Evolutionary conservation across 64 coral and sea anemone species (phyloP).

Genomic region (Trachythela sp.): DNA sequence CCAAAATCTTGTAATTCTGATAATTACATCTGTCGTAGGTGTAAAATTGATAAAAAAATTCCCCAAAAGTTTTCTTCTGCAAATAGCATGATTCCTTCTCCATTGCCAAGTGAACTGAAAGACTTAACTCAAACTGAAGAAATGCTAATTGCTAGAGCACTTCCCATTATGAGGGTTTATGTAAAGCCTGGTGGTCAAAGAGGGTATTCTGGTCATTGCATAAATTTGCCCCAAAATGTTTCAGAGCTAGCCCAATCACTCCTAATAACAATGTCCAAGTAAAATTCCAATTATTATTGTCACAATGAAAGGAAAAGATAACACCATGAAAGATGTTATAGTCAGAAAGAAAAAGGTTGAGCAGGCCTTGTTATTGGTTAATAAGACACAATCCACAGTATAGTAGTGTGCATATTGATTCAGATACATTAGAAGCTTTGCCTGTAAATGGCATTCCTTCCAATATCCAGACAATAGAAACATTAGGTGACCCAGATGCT

Average conservation of each 20-base stretch:
- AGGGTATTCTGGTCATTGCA: not conserved
- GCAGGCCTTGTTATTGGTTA: not conserved
- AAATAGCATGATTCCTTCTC: not conserved
- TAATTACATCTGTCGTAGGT: slow-evolving; percentile 10
- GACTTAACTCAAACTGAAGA: not conserved
- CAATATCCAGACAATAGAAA: slow-evolving; percentile 11
- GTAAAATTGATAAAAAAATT: not conserved
- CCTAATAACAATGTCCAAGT: not conserved
- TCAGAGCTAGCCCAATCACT: not conserved
- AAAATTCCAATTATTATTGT: slow-evolving; percentile 17
- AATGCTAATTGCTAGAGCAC: not conserved
- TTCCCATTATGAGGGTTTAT: not conserved
- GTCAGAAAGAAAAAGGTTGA: not conserved
- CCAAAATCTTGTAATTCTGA: slow-evolving; percentile 8
- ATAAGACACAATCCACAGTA: slow-evolving; percentile 3
- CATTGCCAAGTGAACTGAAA: not conserved
- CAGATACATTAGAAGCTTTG: not conserved
- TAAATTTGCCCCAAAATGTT: slow-evolving; percentile 16
- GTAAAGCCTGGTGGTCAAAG: not conserved
- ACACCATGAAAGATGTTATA: slow-evolving; percentile 15
- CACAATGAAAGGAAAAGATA: slow-evolving; percentile 2
- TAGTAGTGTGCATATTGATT: not conserved
- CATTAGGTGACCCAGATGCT: not conserved
- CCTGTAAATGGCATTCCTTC: not conserved
- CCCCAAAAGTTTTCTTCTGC: slow-evolving; percentile 1